phyloP scores from a whole-genome alignment of 2,888 invertebrate genomes.

The Criorhina ranunculi region DNA sequence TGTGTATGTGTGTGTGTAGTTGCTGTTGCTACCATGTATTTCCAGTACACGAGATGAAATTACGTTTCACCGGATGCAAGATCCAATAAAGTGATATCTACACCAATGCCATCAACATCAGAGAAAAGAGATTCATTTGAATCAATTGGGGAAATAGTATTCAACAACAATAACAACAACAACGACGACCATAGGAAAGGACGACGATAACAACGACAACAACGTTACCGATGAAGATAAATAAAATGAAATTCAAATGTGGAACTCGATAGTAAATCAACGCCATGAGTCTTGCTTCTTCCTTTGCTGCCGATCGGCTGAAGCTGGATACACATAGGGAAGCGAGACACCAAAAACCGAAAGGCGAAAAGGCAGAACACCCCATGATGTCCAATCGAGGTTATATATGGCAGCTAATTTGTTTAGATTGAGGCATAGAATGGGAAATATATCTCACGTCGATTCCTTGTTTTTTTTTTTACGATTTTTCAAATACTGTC shows the following conservation, averaged over 20 bases:
- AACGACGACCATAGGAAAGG: no score
- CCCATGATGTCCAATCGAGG: conserved; percentile 66
- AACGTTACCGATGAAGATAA: conserved; percentile 61
- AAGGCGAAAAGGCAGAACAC: conserved; percentile 21
- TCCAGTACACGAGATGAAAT: conserved; percentile 58
- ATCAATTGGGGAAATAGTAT: conserved; percentile 56
- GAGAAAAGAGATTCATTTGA: conserved; percentile 64
- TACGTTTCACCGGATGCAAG: conserved; percentile 70
- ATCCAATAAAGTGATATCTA: conserved; percentile 71
- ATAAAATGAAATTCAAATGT: conserved; percentile 74
- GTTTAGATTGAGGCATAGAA: conserved; percentile 72
- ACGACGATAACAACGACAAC: conserved; percentile 16
- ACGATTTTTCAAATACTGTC: conserved; percentile 46
- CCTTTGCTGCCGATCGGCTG: neutral
- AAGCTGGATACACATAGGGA: no score
- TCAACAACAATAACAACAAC: conserved; percentile 49
- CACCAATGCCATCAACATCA: conserved; percentile 28
- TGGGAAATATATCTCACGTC: conserved; percentile 37
- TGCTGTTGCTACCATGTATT: conserved; percentile 27
- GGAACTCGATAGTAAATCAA: conserved; percentile 71
- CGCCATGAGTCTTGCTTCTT: conserved; percentile 32
- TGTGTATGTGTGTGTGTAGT: conserved; percentile 11
- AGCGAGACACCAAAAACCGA: no score
- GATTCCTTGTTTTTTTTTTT: conserved; percentile 15
- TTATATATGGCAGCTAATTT: conserved; percentile 75